A percentile compares a stretch with the other conserved stretches of the same genome.
Evolutionary conservation across 2,797 vertebrate genomes (phyloP).

Genomic region (Acipenser oxyrinchus): DNA sequence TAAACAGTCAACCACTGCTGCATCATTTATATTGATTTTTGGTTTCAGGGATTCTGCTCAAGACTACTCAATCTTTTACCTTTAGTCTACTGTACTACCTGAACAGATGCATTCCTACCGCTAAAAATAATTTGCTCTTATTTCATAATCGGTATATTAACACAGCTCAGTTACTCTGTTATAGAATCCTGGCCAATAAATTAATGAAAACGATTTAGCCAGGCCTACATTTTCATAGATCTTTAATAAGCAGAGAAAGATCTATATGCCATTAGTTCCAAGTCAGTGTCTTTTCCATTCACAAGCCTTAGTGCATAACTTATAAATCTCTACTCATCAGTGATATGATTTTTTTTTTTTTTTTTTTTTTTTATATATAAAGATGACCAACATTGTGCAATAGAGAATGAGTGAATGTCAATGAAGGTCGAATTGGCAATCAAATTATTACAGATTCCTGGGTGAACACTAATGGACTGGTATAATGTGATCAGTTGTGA

Average conservation of each 20-base stretch:
- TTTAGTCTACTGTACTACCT: too few species aligned
- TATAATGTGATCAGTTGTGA: constrained; percentile 37
- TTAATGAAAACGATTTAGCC: constrained; percentile 36
- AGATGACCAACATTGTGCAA: constrained; percentile 34
- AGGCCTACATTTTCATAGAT: constrained; percentile 33
- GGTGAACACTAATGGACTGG: constrained; percentile 37
- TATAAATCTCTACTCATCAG: constrained; percentile 47
- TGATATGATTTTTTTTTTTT: constrained; percentile 36
- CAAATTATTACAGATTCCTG: constrained; percentile 45
- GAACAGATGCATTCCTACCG: too few species aligned
- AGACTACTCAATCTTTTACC: too few species aligned
- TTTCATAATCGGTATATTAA: constrained; percentile 18
- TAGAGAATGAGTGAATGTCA: constrained; percentile 44
- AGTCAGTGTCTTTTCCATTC: constrained; percentile 40
- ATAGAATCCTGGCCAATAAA: constrained; percentile 29
- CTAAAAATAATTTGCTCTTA: too few species aligned
- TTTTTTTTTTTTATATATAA: constrained; percentile 37
- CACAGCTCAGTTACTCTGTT: constrained; percentile 22
- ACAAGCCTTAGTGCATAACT: constrained; percentile 42
- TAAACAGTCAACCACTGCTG: too few species aligned
- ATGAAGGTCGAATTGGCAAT: constrained; percentile 46
- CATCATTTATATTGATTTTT: too few species aligned
- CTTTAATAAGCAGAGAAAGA: constrained; percentile 36
- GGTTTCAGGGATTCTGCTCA: too few species aligned
- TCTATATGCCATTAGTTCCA: constrained; percentile 41